phyloP scores from a whole-genome alignment of 2,888 invertebrate species.

The Pseudanteris insignis region DNA sequence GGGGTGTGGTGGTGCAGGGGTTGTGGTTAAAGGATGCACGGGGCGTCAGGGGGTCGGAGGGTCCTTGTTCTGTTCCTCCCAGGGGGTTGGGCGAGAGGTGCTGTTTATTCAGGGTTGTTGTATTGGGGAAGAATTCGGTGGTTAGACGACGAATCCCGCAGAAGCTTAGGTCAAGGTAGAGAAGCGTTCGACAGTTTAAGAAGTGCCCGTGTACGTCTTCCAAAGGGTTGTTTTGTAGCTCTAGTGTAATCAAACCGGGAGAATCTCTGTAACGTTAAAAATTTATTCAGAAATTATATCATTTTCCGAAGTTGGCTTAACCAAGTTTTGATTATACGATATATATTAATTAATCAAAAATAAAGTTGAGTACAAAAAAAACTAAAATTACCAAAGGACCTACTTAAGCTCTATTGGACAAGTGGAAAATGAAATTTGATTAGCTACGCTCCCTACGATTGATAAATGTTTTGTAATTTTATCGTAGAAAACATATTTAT shows the following conservation, averaged over 20 bases:
- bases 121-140: conserved; percentile 74
- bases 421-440: too few species aligned
- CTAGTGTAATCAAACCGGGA: conserved; percentile 75
- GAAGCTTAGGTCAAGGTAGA: conserved; percentile 75
- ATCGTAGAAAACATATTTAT: too few species aligned
- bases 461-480: too few species aligned
- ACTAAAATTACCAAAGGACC: too few species aligned
- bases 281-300: too few species aligned
- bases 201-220: conserved; percentile 73
- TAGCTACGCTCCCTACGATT: too few species aligned
- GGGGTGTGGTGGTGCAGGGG: conserved; percentile 72
- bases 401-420: too few species aligned
- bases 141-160: conserved; percentile 72
- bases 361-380: too few species aligned
- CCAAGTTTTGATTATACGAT: too few species aligned
- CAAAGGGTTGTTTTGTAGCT: conserved; percentile 76
- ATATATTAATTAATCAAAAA: too few species aligned
- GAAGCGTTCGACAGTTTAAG: conserved; percentile 73
- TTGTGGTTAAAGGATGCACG: conserved; percentile 75
- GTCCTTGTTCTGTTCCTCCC: conserved; percentile 69
- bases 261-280: conserved; percentile 73
- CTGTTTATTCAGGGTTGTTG: conserved; percentile 74
- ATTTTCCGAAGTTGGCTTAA: too few species aligned
- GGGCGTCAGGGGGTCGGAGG: conserved; percentile 74
- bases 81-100: conserved; percentile 77